Evolutionary conservation across 2,888 invertebrate genomes (phyloP), one percentile per base, ranked within the genome.

Genomic region (Agonopterix arenella): DNA sequence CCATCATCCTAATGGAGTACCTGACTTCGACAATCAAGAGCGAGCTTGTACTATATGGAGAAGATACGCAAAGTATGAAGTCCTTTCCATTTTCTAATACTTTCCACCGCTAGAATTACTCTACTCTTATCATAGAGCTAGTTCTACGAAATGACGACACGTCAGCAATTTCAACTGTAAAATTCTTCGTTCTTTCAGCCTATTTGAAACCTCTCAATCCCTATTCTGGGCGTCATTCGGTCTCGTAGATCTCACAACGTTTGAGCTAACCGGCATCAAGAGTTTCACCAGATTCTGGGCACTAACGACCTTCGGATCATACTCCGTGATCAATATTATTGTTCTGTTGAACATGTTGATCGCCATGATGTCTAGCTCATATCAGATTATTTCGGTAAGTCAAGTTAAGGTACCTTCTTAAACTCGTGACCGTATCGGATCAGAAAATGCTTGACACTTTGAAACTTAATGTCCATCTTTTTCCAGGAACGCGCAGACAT

Each of bases 331-430:
- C 81, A 98, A 98, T 77, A 95, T 99, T 58, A 97, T 99, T 64
- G 98, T 99, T 1, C 91, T 99, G 28, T 92, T 99, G 56, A 99
- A 99, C 84, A 97, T 99, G 94, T 92, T 99, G 42, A 98, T 99
- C 75, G 99, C 99, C 70, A 99, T 99, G 99, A 98, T 99, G 98
- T 98, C 97, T 53, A 98, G 97, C 81, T 98, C 98, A 1, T 99
- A 98, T 84, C 98, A 98, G 86, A 96, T 97, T 56, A 99, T 99
- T 68, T 98, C 97, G 66, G 97, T 97, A 89, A 92, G 93, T 90
- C 2, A 10, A 16, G 36, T 36, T 16, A 9, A 47, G 13, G 16
- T n/a, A 45, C 18, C 28, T 13, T 13, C 13, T 13, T 43, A 43
- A 43, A 28, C 28, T 28, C 28, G 28, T 28, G 28, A 5, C 28